These are phyloP conservation scores for Holothuria glaberrima DNA, from an alignment of 35 echinoderm and acorn worm genomes.

Conservation along the genomic window DNA sequence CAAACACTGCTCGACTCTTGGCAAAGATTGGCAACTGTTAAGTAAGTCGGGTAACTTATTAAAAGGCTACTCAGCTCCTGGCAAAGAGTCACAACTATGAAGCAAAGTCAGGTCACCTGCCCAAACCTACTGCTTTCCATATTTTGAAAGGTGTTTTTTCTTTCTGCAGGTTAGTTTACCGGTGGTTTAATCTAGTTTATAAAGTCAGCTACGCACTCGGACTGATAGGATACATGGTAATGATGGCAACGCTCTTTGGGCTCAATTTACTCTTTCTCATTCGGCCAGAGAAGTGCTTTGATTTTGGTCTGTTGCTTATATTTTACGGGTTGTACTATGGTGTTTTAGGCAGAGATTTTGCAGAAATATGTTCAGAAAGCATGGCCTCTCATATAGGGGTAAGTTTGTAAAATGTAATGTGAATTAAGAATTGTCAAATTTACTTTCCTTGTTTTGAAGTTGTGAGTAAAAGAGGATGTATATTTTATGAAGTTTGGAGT, in stretches of 20 bases:
- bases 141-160: conserved; percentile 15
- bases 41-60: too few relatives aligned
- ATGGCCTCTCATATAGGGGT: conserved; percentile 99
- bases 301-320: conserved; percentile 83
- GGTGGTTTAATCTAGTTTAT: conserved; percentile 92
- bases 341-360: conserved; percentile 97
- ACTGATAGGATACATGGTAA: conserved; percentile 80
- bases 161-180: conserved; percentile 88
- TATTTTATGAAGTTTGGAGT: too few relatives aligned
- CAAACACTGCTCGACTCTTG: background rate
- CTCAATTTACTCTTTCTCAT: conserved; percentile 91
- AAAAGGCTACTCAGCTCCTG: too few relatives aligned
- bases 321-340: conserved; percentile 99
- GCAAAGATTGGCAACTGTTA: too few relatives aligned
- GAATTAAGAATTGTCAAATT: too few relatives aligned
- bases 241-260: conserved; percentile 90
- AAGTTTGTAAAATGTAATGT: conserved; percentile 23
- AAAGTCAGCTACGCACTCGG: conserved; percentile 95
- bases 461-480: too few relatives aligned
- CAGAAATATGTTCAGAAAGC: conserved; percentile 94
- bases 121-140: background rate
- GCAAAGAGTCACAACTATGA: background rate
- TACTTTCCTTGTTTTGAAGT: too few relatives aligned
- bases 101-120: too few relatives aligned
- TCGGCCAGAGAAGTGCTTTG: conserved; percentile 81